Conservation (phyloP, 2,888 invertebrate genomes). For the Acleris emargana region DNA sequence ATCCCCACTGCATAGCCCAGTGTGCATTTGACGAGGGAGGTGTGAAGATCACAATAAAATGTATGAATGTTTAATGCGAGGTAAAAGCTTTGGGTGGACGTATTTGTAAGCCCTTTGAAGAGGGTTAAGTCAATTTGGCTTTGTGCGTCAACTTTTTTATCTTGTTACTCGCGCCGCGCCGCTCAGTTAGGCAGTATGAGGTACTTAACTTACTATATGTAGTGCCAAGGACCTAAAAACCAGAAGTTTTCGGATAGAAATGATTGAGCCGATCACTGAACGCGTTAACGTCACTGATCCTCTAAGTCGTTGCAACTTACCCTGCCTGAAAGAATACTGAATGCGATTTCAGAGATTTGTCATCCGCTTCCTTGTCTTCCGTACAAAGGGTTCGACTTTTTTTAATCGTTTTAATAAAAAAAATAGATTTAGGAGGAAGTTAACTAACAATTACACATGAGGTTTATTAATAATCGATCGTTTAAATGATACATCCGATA, state of each 20-base stretch:
- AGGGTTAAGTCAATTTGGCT: conserved; percentile 80
- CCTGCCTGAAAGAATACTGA: background rate
- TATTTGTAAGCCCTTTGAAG: conserved; percentile 77
- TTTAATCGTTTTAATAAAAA: too few species aligned
- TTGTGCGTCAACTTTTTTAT: conserved; percentile 74
- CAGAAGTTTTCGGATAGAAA: too few species aligned
- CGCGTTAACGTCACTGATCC: background rate
- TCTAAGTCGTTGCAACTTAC: conserved; percentile 1
- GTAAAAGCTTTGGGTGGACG: conserved; percentile 74
- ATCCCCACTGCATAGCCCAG: conserved; percentile 29
- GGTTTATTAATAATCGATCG: too few species aligned
- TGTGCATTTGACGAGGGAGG: conserved; percentile 49
- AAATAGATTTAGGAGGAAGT: too few species aligned
- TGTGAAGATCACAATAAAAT: conserved; percentile 76
- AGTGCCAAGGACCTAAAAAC: too few species aligned
- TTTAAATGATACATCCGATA: too few species aligned
- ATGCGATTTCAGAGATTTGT: too few species aligned
- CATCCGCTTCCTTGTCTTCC: too few species aligned
- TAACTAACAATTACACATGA: too few species aligned
- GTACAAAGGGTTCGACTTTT: too few species aligned
- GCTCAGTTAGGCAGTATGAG: conserved; percentile 53
- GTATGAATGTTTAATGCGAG: conserved; percentile 75
- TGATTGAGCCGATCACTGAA: background rate
- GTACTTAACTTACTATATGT: conserved; percentile 39
- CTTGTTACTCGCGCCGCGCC: conserved; percentile 33